phyloP scores from a whole-genome alignment of 2,797 vertebrate species.

The Notolepis coatsorum region DNA sequence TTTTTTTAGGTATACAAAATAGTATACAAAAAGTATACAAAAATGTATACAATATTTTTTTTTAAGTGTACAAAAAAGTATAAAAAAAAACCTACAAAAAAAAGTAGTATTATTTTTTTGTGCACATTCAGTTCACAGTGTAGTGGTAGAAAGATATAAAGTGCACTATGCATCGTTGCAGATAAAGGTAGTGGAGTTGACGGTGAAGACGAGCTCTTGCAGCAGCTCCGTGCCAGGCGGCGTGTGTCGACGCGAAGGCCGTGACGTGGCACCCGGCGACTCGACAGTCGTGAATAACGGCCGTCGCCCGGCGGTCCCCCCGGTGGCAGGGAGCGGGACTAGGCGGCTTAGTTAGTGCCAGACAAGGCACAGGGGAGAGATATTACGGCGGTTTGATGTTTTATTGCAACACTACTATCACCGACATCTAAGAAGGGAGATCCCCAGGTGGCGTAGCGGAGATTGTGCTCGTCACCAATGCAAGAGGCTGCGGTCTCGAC shows the following conservation, averaged over 20 bases:
- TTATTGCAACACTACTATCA: too few species aligned
- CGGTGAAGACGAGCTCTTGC: slow-evolving; percentile 25
- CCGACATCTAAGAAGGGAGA: too few species aligned
- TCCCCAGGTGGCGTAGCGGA: too few species aligned
- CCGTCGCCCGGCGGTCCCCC: slow-evolving; percentile 18
- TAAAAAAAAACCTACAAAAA: background rate
- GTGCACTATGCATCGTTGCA: too few species aligned
- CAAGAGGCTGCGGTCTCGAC: too few species aligned
- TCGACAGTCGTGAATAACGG: slow-evolving; percentile 65
- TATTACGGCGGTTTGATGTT: slow-evolving; percentile 25
- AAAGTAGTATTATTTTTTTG: background rate
- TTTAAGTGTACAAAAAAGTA: background rate
- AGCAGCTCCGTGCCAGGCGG: slow-evolving; percentile 52
- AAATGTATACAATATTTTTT: too few species aligned
- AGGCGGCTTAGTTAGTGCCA: slow-evolving; percentile 24
- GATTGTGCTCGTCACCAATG: too few species aligned
- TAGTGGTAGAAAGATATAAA: too few species aligned
- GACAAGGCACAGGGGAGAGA: slow-evolving; percentile 29
- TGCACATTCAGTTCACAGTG: too few species aligned
- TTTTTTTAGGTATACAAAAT: too few species aligned
- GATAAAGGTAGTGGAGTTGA: background rate
- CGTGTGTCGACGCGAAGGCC: slow-evolving; percentile 55
- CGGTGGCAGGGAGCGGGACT: slow-evolving; percentile 30
- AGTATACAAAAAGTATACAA: too few species aligned
- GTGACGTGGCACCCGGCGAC: slow-evolving; percentile 56